Evolutionary conservation across 2,797 vertebrate species (phyloP), one percentile per base, ranked within the genome.

Genomic region (Otolemur crassicaudatus): DNA sequence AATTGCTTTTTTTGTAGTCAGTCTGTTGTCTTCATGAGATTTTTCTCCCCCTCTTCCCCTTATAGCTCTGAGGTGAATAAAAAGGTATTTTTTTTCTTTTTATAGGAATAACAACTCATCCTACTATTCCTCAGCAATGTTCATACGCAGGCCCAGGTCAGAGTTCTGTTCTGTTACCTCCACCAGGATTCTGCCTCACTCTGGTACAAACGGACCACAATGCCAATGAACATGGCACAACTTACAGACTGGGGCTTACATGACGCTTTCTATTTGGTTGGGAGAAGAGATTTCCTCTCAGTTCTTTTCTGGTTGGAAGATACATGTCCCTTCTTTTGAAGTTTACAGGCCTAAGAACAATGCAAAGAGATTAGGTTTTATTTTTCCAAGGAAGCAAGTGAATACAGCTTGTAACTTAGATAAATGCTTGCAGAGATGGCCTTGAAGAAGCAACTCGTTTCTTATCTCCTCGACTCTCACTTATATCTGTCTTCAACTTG

Each of bases 1-100:
- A 96, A 97, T 93, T 97, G 67, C 76, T 75, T 90, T 96, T 94
- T 96, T 96, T 96, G 92, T 97, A 95, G 93, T 97, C 69, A 81
- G 69, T 16, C 80, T 96, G 77, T 86, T 93, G 94, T 93, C 56
- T 85, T 79, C 76, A 75, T 89, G 60, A 70, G 34, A 16, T 34
- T n/a, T 67, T 49, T 8, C 37, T 58, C 56, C 29, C 90, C 76
- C 49, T 14, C 13, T 73, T 19, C 37, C 40, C 27, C 11, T 7
- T 7, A 43, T 43, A 85, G 46, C 53, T 88, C 69, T 72, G 34
- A 88, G 67, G 77, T 92, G 61, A 94, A 88, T 40, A 8, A 76
- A 81, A 95, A 92, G 91, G 25, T 70, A 80, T 81, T 34, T 72
- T 81, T 53, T 85, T 94, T 70, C 31, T 87, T 80, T 73, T 75